Conservation (phyloP, 2,888 invertebrate genomes). For the Agrotis clavis region DNA sequence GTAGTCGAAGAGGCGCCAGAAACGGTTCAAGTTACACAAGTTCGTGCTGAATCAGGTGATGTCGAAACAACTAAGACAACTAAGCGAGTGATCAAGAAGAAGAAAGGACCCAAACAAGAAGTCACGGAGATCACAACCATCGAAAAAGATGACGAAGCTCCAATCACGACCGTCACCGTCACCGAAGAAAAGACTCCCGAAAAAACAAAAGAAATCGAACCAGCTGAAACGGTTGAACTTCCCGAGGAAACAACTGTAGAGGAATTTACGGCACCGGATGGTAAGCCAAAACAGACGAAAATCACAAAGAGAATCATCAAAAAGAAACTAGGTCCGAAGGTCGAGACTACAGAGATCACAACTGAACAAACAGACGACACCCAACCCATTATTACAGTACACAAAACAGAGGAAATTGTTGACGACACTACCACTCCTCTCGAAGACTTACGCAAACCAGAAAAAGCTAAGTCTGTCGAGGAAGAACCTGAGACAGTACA, state of each 20-base stretch:
- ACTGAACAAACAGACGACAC: no score
- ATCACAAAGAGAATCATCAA: constrained; percentile 29
- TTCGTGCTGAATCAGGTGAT: no score
- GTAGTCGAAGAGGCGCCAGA: no score
- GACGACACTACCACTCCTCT: no score
- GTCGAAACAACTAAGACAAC: background rate
- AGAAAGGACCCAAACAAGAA: constrained; percentile 80
- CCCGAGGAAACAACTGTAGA: constrained; percentile 52
- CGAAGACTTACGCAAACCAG: no score
- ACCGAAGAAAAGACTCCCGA: constrained; percentile 18
- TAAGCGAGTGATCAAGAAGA: constrained; percentile 23
- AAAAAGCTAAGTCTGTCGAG: no score
- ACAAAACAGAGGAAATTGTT: no score
- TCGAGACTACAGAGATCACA: no score
- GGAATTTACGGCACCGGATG: constrained; percentile 67
- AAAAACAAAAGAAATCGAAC: background rate
- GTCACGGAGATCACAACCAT: constrained; percentile 85
- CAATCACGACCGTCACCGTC: constrained; percentile 1
- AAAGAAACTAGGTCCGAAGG: no score
- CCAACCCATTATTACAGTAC: no score
- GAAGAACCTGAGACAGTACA: no score
- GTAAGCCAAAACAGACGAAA: constrained; percentile 69
- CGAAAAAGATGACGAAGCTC: constrained; percentile 59
- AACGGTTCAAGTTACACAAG: no score
- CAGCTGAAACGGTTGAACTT: constrained; percentile 17